These are phyloP conservation scores for Emys orbicularis DNA, from an alignment of 2,797 vertebrate species.

Conservation along the genomic window DNA sequence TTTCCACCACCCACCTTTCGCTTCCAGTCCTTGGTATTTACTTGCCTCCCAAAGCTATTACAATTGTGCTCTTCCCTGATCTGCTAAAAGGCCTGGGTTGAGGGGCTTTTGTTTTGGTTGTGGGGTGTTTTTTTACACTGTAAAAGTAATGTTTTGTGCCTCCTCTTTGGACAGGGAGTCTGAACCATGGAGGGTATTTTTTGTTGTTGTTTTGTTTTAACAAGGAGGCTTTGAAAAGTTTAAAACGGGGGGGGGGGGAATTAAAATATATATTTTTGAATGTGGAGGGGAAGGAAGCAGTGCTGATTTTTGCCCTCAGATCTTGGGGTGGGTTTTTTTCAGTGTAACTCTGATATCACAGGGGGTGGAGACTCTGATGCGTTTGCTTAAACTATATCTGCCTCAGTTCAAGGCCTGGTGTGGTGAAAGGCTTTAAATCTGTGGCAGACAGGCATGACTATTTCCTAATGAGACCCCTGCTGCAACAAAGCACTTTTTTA, in stretches of 20 bases:
- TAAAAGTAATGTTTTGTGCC: background rate
- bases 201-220: slow-evolving; percentile 23
- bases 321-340: slow-evolving; percentile 71
- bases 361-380: slow-evolving; percentile 65
- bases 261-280: slow-evolving; percentile 49
- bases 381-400: slow-evolving; percentile 75
- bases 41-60: background rate
- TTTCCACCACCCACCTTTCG: fast-evolving
- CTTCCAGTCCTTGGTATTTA: background rate
- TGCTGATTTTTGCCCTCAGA: slow-evolving; percentile 7
- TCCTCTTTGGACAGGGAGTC: background rate
- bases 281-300: slow-evolving; percentile 46
- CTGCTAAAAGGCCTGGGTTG: background rate
- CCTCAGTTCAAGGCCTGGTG: slow-evolving; percentile 76
- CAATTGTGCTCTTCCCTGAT: background rate
- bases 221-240: background rate
- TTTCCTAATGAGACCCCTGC: slow-evolving; percentile 71
- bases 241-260: background rate
- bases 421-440: slow-evolving; percentile 75
- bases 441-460: slow-evolving; percentile 69
- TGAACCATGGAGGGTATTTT: background rate
- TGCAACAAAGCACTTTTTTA: slow-evolving; percentile 53
- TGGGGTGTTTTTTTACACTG: background rate
- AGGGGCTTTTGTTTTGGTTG: background rate
- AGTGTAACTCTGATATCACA: slow-evolving; percentile 78